Conservation (phyloP, 2,113 vertebrate species). For the Malurus cyaneus region DNA sequence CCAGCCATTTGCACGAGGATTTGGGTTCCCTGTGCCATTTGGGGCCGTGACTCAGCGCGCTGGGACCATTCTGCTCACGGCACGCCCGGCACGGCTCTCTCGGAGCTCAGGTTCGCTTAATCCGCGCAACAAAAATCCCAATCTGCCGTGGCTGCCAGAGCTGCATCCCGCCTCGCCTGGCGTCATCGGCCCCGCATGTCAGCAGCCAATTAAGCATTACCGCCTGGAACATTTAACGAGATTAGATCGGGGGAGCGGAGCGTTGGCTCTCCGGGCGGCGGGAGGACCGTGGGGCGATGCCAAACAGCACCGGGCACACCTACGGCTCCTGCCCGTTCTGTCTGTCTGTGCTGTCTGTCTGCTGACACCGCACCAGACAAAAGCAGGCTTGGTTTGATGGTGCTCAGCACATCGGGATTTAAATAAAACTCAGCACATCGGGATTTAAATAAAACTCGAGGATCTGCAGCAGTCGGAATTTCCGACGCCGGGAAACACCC, state of each 20-base stretch:
- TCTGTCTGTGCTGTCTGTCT: background rate
- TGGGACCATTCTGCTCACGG: conserved; percentile 10
- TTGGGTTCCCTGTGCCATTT: accelerated
- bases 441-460: background rate
- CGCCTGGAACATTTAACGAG: conserved; percentile 12
- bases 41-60: background rate
- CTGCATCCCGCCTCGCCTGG: conserved; percentile 13
- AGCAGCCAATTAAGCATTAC: conserved; percentile 62
- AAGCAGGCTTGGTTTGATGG: background rate
- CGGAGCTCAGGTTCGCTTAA: background rate
- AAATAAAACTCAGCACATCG: background rate
- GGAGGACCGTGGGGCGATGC: background rate
- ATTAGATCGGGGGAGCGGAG: background rate
- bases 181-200: conserved; percentile 38
- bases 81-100: background rate
- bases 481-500: background rate
- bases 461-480: background rate
- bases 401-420: background rate
- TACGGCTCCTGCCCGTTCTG: background rate
- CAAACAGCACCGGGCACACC: background rate
- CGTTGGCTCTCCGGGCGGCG: no score
- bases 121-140: conserved; percentile 29
- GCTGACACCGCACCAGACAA: background rate
- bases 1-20: background rate
- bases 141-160: conserved; percentile 13